Evolutionary conservation across 2,888 invertebrate genomes (phyloP).

Genomic region (Lacanobia wlatinum): DNA sequence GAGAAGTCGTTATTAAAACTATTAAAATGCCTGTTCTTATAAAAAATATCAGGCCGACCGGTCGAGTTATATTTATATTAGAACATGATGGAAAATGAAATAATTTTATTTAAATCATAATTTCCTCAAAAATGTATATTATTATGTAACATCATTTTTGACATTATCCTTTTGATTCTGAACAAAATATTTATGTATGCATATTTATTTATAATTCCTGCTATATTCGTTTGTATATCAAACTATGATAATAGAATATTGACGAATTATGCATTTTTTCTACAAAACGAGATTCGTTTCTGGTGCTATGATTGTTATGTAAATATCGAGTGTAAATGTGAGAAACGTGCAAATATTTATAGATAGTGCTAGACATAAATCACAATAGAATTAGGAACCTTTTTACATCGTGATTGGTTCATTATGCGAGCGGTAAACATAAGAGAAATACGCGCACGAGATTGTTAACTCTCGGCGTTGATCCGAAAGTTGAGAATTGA

Average conservation of each 20-base stretch:
- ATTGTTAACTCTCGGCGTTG: not conserved
- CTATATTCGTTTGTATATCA: not conserved
- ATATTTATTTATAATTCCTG: not conserved
- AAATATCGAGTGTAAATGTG: conserved; percentile 25
- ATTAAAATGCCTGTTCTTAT: not conserved
- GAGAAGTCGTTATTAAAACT: not conserved
- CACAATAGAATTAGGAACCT: conserved; percentile 32
- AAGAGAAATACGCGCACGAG: not conserved
- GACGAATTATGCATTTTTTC: not conserved
- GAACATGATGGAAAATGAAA: not conserved
- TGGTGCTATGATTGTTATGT: conserved; percentile 55
- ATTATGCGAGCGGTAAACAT: conserved; percentile 37
- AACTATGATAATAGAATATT: conserved; percentile 11
- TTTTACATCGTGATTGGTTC: conserved; percentile 43
- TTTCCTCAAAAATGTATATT: not conserved
- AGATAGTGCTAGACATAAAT: conserved; percentile 32
- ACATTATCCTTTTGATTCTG: conserved; percentile 3
- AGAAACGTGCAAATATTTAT: conserved; percentile 38
- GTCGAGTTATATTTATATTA: not conserved
- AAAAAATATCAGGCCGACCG: not conserved
- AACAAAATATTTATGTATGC: conserved; percentile 22
- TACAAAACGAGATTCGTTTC: conserved; percentile 35
- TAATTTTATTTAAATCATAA: not conserved
- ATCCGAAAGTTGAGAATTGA: not conserved
- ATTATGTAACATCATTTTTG: conserved; percentile 11